Base-by-base conservation (phyloP, 2,113 vertebrate species). In the Erpornis zantholeuca region DNA sequence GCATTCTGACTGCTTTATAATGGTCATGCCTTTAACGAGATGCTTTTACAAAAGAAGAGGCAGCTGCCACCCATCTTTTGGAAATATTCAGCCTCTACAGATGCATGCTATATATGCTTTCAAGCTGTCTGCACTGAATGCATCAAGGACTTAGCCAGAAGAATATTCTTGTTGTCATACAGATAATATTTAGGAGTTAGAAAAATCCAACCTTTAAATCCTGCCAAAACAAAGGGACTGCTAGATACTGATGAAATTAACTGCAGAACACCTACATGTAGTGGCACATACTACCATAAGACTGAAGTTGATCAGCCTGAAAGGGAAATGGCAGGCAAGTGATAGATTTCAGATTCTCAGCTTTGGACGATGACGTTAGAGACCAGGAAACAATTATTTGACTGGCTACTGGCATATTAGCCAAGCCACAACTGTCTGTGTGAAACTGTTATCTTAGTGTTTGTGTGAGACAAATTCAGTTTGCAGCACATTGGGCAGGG, bases 331-430 rank as follows among this genome's bases (percentile, higher is more conserved):
- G 83, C 68, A 88, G 68, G 19, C 4, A 0, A 90, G 56, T 52
- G 68, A 94, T 49, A 71, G 80, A 84, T 94, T 95, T 97, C 76
- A 66, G 56, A 88, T 88, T 93, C 56, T 81, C 88, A n/a, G 50
- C 42, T 75, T 93, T 9, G 22, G 72, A 78, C 25, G 3, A 36
- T 90, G 60, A 92, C 8, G 4, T 90, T 83, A 75, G 68, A 94
- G 68, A 77, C 42, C 18, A 33, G 80, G 68, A 92, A 90, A 68
- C 66, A 75, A 86, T 90, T 91, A 42, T 82, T 93, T 77, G 70
- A 52, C 57, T 4, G 3, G 50, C 33, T 81, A 16, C n/a, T 71
- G 84, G 35, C 3, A 1, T 38, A 27, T 60, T 53, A 72, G 42
- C 82, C 36, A 66, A n/a, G 54, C 71, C 36, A 54, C 35, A 94